These are phyloP conservation scores for Nemoura dubitans DNA, from an alignment of 2,888 invertebrate species.

Conservation along the genomic window DNA sequence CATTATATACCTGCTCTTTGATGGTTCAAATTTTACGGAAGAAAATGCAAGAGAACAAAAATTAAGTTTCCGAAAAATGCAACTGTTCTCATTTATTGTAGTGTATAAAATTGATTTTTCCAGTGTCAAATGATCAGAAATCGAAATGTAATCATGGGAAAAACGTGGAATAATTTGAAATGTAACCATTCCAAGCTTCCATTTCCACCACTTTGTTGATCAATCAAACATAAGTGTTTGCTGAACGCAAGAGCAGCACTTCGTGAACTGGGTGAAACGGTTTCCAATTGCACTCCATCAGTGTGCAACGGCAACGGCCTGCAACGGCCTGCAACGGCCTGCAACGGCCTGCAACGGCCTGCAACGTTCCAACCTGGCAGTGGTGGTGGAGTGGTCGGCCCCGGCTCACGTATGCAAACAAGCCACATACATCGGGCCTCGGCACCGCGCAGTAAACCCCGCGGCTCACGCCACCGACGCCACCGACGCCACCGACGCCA, in stretches of 20 bases:
- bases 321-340: not conserved
- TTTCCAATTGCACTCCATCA: not conserved
- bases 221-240: not conserved
- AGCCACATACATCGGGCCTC: too few relatives aligned
- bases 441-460: too few relatives aligned
- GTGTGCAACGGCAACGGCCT: not conserved
- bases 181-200: not conserved
- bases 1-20: too few relatives aligned
- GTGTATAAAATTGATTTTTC: not conserved
- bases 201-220: not conserved
- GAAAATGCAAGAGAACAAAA: too few relatives aligned
- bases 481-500: not conserved
- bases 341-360: not conserved
- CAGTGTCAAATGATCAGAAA: not conserved
- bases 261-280: not conserved
- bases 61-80: too few relatives aligned
- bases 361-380: not conserved
- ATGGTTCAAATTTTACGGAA: too few relatives aligned
- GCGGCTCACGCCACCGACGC: too few relatives aligned
- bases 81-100: too few relatives aligned
- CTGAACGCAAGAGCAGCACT: not conserved
- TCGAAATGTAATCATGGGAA: not conserved
- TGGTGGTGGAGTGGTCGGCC: too few relatives aligned
- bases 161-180: not conserved
- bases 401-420: too few relatives aligned